Conservation (phyloP, 2,113 vertebrate genomes). For the Rhea pennata region DNA sequence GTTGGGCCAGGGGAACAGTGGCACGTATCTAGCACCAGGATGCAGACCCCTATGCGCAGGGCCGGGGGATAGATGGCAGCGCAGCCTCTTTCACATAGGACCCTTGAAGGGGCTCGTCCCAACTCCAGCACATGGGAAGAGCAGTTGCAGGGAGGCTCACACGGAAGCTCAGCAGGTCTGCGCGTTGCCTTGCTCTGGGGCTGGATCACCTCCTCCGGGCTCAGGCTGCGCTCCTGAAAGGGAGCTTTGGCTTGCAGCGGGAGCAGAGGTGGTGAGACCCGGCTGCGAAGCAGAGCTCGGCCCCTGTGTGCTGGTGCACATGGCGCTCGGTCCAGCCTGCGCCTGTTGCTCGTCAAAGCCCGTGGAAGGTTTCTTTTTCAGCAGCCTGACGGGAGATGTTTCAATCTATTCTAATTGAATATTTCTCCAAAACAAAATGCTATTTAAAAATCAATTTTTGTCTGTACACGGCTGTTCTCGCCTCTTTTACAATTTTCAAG, state of each 20-base stretch:
- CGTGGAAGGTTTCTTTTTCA: not conserved
- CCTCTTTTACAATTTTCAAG: not conserved
- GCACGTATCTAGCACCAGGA: not conserved
- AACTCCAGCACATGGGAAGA: not conserved
- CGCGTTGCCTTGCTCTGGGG: not conserved
- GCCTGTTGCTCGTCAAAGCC: not conserved
- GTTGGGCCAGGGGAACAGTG: not conserved
- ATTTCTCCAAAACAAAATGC: not conserved
- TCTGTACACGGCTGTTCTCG: rapidly evolving
- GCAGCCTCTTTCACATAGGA: not conserved
- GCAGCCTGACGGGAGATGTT: not conserved
- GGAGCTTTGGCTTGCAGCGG: not conserved
- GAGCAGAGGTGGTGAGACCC: not conserved
- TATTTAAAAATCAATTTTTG: not conserved
- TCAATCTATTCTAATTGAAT: not conserved
- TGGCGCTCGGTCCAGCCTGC: not conserved
- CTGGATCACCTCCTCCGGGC: not conserved
- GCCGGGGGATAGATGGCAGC: not conserved
- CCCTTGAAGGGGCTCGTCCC: not conserved
- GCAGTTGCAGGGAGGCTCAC: rapidly evolving
- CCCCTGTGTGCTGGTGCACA: too few species aligned
- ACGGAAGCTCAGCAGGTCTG: not conserved
- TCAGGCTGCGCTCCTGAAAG: not conserved
- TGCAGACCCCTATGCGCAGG: rapidly evolving
- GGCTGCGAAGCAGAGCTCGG: not conserved